These are phyloP conservation scores for Drosophila lacteicornis DNA, from an alignment of 1,140 invertebrate genomes.

Conservation along the genomic window DNA sequence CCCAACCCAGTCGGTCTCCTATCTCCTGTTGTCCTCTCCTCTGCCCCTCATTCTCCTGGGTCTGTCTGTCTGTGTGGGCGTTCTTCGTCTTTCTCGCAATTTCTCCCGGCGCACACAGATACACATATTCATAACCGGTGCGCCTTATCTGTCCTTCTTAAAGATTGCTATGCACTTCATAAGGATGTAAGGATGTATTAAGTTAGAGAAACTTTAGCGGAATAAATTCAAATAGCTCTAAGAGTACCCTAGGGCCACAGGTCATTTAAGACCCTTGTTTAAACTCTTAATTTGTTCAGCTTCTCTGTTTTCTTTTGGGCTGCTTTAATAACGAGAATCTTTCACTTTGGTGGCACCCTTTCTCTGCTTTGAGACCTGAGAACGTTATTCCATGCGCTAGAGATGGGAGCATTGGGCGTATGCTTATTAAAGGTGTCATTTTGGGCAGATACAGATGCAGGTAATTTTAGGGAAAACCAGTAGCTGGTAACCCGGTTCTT, in stretches of 20 bases:
- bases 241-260: neutral
- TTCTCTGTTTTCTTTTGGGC: neutral
- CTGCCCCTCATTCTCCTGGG: neutral
- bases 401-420: constrained; percentile 11
- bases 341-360: constrained; percentile 28
- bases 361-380: neutral
- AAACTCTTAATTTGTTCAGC: constrained; percentile 2
- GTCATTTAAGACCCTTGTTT: neutral
- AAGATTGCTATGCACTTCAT: neutral
- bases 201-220: neutral
- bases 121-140: constrained; percentile 35
- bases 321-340: constrained; percentile 31
- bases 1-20: constrained; percentile 14
- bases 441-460: neutral
- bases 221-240: no score
- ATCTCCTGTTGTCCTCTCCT: neutral
- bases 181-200: constrained; percentile 1
- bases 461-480: constrained; percentile 20
- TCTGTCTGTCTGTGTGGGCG: constrained; percentile 23
- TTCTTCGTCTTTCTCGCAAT: constrained; percentile 30
- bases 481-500: constrained; percentile 4
- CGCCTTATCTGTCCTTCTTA: constrained; percentile 19
- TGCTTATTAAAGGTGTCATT: constrained; percentile 15
- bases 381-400: constrained; percentile 6
- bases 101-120: constrained; percentile 36